A percentile compares a stretch with the other conserved stretches of the same genome.
Conservation (phyloP, 1,140 invertebrate genomes). For the Rhyacophila brunnea region DNA sequence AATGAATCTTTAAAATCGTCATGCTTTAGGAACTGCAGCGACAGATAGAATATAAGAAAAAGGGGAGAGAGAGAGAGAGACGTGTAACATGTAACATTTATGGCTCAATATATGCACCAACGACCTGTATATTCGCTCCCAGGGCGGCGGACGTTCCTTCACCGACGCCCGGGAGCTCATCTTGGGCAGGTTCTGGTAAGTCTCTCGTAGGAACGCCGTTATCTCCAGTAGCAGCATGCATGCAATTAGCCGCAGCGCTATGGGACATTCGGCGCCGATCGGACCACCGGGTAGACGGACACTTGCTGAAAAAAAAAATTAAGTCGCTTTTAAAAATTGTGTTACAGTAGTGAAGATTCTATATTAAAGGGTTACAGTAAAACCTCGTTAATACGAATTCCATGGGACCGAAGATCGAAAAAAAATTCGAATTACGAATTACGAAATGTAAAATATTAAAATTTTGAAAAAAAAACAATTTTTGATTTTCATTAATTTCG, state of each 20-base stretch:
- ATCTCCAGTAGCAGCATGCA: conserved; percentile 94
- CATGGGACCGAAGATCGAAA: too few relatives aligned
- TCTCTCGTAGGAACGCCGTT: conserved; percentile 94
- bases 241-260: conserved; percentile 87
- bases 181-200: conserved; percentile 81
- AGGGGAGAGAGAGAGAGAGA: conserved; percentile 22
- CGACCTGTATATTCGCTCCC: conserved; percentile 73
- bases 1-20: too few relatives aligned
- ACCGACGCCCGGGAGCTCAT: conserved; percentile 61
- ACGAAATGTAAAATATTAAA: too few relatives aligned
- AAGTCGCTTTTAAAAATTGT: not conserved
- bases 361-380: too few relatives aligned
- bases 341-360: not conserved
- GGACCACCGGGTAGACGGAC: conserved; percentile 80
- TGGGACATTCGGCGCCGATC: conserved; percentile 71
- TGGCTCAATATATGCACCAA: conserved; percentile 36
- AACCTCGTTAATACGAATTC: too few relatives aligned
- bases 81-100: conserved; percentile 36
- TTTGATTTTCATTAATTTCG: too few relatives aligned
- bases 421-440: too few relatives aligned
- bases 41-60: not conserved
- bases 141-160: conserved; percentile 71
- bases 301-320: conserved; percentile 66
- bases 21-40: not conserved
- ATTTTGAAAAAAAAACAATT: too few relatives aligned